phyloP scores from a whole-genome alignment of 1,140 invertebrate genomes.

The Spodoptera frugiperda region DNA sequence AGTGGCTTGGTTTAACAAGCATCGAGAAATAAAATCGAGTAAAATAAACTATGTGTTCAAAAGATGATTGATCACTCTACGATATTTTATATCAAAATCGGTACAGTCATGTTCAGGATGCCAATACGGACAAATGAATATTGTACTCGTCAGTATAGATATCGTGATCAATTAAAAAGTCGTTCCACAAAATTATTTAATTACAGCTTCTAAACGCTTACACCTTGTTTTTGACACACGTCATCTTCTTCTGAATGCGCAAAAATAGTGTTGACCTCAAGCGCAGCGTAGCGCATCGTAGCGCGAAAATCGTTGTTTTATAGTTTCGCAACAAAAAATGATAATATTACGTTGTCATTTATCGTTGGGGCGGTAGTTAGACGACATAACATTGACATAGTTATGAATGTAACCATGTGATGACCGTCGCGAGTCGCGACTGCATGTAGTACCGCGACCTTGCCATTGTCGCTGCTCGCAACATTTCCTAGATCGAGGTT shows the following conservation, averaged over 20 bases:
- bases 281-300: slow-evolving; percentile 81
- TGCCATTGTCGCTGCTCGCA: slow-evolving; percentile 49
- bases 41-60: too few relatives aligned
- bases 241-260: slow-evolving; percentile 41
- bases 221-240: slow-evolving; percentile 55
- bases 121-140: too few relatives aligned
- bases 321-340: slow-evolving; percentile 63
- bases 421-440: slow-evolving; percentile 44
- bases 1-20: too few relatives aligned
- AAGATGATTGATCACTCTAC: too few relatives aligned
- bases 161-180: slow-evolving; percentile 24
- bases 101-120: too few relatives aligned
- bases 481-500: slow-evolving; percentile 54
- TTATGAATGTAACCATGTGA: slow-evolving; percentile 56
- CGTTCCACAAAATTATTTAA: slow-evolving; percentile 10
- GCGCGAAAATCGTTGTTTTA: slow-evolving; percentile 76
- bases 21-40: too few relatives aligned
- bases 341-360: slow-evolving; percentile 66
- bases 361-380: slow-evolving; percentile 52
- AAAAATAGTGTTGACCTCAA: slow-evolving; percentile 68
- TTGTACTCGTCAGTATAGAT: not conserved
- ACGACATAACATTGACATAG: slow-evolving; percentile 82
- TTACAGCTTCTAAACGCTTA: slow-evolving; percentile 21
- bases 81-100: too few relatives aligned
- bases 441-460: slow-evolving; percentile 40